Evolutionary conservation across 2,797 vertebrate species (phyloP).

Genomic region (Masticophis lateralis): DNA sequence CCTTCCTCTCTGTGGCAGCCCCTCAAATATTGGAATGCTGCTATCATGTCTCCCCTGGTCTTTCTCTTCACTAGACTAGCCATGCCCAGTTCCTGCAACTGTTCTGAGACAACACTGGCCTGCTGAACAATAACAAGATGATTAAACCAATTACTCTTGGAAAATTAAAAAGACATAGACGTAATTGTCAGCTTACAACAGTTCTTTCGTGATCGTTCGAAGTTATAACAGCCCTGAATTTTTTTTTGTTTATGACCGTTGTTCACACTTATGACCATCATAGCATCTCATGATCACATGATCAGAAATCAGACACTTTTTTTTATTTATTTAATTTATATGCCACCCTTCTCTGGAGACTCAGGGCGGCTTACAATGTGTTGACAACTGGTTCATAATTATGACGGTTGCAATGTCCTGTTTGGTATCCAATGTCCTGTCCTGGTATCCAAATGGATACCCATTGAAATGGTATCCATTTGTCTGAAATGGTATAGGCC

Average conservation of each 20-base stretch:
- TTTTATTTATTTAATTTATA: no score
- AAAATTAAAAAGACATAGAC: neutral
- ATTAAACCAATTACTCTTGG: neutral
- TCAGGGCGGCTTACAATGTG: no score
- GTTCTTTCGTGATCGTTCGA: neutral
- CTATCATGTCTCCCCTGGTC: no score
- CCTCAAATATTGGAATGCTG: no score
- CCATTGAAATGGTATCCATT: no score
- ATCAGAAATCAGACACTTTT: neutral
- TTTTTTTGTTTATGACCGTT: neutral
- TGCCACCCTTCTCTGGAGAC: no score
- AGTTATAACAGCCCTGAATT: neutral
- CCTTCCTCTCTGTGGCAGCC: no score
- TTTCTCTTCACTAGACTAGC: no score
- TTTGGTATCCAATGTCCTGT: no score
- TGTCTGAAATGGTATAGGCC: no score
- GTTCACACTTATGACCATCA: neutral
- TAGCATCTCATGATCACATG: neutral
- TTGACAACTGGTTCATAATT: neutral
- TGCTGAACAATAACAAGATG: neutral
- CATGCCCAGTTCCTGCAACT: no score
- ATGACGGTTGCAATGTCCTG: neutral
- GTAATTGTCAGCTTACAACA: neutral
- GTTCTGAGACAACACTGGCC: conserved; percentile 1
- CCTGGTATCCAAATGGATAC: no score